Conservation (phyloP, 2,888 invertebrate genomes). For the Odontomyia ornata region DNA sequence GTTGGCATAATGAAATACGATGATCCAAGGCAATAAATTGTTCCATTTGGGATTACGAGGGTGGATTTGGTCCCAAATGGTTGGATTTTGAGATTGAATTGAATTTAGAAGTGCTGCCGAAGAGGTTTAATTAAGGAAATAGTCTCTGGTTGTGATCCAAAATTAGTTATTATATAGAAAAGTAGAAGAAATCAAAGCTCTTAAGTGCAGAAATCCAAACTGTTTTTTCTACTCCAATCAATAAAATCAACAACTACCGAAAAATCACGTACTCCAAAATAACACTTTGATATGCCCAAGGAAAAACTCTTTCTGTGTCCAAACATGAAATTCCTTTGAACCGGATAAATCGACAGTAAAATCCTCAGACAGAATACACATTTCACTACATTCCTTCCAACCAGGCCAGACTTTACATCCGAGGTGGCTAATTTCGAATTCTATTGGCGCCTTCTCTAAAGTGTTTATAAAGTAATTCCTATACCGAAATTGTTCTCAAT, state of each 20-base stretch:
- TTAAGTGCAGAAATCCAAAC: too few relatives aligned
- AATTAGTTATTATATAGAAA: too few relatives aligned
- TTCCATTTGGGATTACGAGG: slow-evolving; percentile 43
- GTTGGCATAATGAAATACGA: slow-evolving; percentile 43
- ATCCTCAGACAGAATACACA: slow-evolving; percentile 13
- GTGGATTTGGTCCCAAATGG: slow-evolving; percentile 49
- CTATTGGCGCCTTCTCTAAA: slow-evolving; percentile 31
- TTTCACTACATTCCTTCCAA: background rate
- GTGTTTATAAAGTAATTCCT: slow-evolving; percentile 44
- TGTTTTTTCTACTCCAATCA: too few relatives aligned
- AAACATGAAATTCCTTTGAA: slow-evolving; percentile 17
- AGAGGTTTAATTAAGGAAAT: background rate
- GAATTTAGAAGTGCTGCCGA: background rate
- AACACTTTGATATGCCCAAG: background rate
- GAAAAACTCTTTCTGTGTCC: background rate
- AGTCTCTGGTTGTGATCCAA: too few relatives aligned
- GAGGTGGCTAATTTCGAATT: slow-evolving; percentile 39
- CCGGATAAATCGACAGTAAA: slow-evolving; percentile 21
- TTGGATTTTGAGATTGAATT: slow-evolving; percentile 39
- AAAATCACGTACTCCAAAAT: slow-evolving; percentile 1
- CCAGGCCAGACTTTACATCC: background rate
- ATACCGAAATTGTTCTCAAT: slow-evolving; percentile 41
- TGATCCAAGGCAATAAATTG: slow-evolving; percentile 49
- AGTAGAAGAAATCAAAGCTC: too few relatives aligned
- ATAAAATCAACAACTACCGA: background rate